Percentiles rank a stretch among this genome's conserved stretches.
These are phyloP conservation scores for Orthonychiurus folsomi DNA, from an alignment of 2,888 invertebrate species.

Conservation along the genomic window DNA sequence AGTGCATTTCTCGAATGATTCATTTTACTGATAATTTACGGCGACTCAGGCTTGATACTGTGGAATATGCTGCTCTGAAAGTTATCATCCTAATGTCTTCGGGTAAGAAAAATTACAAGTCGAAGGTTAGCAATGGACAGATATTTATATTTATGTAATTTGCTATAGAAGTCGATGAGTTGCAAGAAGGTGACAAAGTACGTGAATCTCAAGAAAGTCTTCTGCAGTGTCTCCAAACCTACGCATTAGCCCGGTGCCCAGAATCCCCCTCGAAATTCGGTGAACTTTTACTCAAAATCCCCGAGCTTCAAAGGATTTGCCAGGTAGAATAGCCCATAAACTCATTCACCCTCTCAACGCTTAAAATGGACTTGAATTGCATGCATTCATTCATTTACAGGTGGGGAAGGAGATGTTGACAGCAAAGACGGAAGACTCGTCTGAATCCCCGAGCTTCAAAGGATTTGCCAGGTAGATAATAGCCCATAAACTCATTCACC, in stretches of 20 bases:
- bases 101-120: too few relatives aligned
- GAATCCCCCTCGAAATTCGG: slow-evolving; percentile 91
- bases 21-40: slow-evolving; percentile 87
- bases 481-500: too few relatives aligned
- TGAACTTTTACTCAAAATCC: slow-evolving; percentile 81
- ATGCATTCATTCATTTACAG: slow-evolving; percentile 54
- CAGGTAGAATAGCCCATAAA: too few relatives aligned
- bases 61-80: slow-evolving; percentile 95
- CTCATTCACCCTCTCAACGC: not conserved
- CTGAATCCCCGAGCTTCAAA: slow-evolving; percentile 84
- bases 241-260: slow-evolving; percentile 83
- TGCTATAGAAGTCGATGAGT: slow-evolving; percentile 71
- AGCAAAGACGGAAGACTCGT: slow-evolving; percentile 73
- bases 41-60: slow-evolving; percentile 79
- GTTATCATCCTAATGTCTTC: slow-evolving; percentile 84
- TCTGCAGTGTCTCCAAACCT: slow-evolving; percentile 80
- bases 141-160: slow-evolving; percentile 8
- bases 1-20: slow-evolving; percentile 85
- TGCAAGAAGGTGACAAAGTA: slow-evolving; percentile 88
- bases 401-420: slow-evolving; percentile 87
- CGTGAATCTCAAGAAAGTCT: slow-evolving; percentile 90
- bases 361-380: not conserved
- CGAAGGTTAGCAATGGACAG: not conserved
- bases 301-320: slow-evolving; percentile 88
- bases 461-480: slow-evolving; percentile 89